A percentile compares a stretch with the other conserved stretches of the same genome.
Evolutionary conservation across 2,888 invertebrate genomes (phyloP).

Genomic region (Kryphioiulus occultus): DNA sequence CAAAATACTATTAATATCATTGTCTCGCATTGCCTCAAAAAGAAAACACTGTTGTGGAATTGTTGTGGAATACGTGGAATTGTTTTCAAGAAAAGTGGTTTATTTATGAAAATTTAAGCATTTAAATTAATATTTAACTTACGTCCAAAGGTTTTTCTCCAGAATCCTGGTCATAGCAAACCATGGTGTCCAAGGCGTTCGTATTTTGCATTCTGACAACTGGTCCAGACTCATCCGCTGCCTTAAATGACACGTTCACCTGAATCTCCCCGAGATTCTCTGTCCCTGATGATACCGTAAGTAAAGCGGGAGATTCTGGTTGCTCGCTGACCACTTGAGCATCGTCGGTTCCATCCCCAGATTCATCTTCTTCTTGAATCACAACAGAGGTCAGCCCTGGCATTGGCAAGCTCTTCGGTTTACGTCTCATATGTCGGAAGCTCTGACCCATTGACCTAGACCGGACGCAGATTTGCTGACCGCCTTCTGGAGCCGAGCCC

Average conservation of each 20-base stretch:
- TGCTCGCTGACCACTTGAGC: not conserved
- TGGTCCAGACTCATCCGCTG: not conserved
- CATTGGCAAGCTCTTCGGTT: constrained; percentile 70
- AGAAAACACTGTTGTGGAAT: too few species aligned
- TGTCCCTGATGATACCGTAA: not conserved
- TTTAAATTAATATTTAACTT: constrained; percentile 57
- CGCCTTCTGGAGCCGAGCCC: not conserved
- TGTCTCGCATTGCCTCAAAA: too few species aligned
- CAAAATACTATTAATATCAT: too few species aligned
- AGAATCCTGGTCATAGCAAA: constrained; percentile 38
- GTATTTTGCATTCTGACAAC: not conserved
- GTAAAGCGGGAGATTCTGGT: not conserved
- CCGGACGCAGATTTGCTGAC: constrained; percentile 42
- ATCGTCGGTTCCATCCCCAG: not conserved
- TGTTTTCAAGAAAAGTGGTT: too few species aligned
- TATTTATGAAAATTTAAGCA: too few species aligned
- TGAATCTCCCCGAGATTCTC: not conserved
- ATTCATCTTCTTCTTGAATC: constrained; percentile 51
- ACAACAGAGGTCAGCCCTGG: constrained; percentile 29
- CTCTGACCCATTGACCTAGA: constrained; percentile 75
- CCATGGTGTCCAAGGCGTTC: not conserved
- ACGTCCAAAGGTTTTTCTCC: constrained; percentile 82
- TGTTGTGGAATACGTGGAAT: too few species aligned
- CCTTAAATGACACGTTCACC: not conserved
- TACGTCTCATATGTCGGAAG: constrained; percentile 86